A percentile compares a stretch with the other conserved stretches of the same genome.
Conservation (phyloP, 92 coral and sea anemone genomes). For the Diadumene lineata region DNA sequence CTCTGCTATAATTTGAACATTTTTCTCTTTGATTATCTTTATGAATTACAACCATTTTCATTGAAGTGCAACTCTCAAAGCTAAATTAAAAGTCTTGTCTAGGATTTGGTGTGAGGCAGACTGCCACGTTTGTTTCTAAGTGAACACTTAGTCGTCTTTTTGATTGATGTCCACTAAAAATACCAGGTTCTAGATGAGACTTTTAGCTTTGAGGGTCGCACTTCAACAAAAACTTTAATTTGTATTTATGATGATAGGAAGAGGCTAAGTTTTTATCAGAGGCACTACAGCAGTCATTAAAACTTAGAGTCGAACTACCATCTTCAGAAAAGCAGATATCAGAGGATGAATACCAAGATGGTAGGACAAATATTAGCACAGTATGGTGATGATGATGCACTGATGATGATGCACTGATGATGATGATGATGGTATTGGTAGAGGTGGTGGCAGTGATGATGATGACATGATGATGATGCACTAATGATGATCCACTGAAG, state of each 20-base stretch:
- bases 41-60: too few relatives aligned
- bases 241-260: slow-evolving; percentile 24
- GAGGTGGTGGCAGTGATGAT: background rate
- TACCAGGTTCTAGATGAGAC: too few relatives aligned
- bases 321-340: slow-evolving; percentile 12
- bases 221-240: background rate
- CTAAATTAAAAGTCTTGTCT: too few relatives aligned
- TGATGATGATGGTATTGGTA: background rate
- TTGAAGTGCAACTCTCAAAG: too few relatives aligned
- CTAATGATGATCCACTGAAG: too few relatives aligned
- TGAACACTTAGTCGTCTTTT: too few relatives aligned
- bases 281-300: slow-evolving; percentile 60
- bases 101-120: too few relatives aligned
- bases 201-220: too few relatives aligned
- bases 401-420: background rate
- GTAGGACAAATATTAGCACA: background rate
- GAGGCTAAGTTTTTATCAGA: slow-evolving; percentile 62
- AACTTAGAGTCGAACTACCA: slow-evolving; percentile 68
- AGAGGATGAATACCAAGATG: slow-evolving; percentile 15
- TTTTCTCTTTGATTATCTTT: too few relatives aligned
- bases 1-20: too few relatives aligned
- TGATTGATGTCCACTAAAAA: too few relatives aligned
- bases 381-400: background rate
- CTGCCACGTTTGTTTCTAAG: too few relatives aligned
- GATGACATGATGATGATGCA: background rate